A percentile compares a stretch with the other conserved stretches of the same genome.
phyloP scores from a whole-genome alignment of 2,888 invertebrate species.

The Doris montereyensis region DNA sequence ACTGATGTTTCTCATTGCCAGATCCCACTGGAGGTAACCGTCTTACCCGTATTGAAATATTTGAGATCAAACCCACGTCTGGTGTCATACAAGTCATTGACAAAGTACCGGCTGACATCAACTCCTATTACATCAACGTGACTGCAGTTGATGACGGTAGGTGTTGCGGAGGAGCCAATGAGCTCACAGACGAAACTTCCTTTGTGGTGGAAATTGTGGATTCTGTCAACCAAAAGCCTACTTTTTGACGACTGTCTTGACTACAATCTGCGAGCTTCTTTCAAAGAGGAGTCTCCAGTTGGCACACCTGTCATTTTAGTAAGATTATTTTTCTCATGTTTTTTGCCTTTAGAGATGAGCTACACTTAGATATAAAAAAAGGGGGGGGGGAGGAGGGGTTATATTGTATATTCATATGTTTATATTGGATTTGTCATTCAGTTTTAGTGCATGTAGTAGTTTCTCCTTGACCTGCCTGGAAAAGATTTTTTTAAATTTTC shows the following conservation, averaged over 20 bases:
- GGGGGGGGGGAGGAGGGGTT: no score
- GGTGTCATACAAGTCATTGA: slow-evolving; percentile 67
- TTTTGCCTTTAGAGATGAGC: no score
- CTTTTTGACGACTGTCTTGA: slow-evolving; percentile 94
- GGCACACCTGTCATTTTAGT: slow-evolving; percentile 58
- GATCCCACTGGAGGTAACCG: slow-evolving; percentile 43
- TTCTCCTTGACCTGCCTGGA: no score
- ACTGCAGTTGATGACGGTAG: slow-evolving; percentile 98
- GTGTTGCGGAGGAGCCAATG: slow-evolving; percentile 89
- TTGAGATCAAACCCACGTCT: slow-evolving; percentile 67
- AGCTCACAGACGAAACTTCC: slow-evolving; percentile 93
- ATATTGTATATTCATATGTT: no score
- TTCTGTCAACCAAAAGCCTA: slow-evolving; percentile 97
- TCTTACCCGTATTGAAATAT: slow-evolving; percentile 53
- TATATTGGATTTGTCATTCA: no score
- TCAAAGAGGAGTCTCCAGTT: slow-evolving; percentile 54
- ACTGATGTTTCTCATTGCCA: neutral
- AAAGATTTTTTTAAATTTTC: no score
- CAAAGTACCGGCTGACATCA: slow-evolving; percentile 55
- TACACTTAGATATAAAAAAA: no score
- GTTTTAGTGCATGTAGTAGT: no score
- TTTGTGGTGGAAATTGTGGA: slow-evolving; percentile 97
- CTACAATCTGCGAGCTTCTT: slow-evolving; percentile 82
- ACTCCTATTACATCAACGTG: slow-evolving; percentile 92
- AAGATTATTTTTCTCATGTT: slow-evolving; percentile 24